phyloP scores from a whole-genome alignment of 2,888 invertebrate genomes.

The Cephus runcator region DNA sequence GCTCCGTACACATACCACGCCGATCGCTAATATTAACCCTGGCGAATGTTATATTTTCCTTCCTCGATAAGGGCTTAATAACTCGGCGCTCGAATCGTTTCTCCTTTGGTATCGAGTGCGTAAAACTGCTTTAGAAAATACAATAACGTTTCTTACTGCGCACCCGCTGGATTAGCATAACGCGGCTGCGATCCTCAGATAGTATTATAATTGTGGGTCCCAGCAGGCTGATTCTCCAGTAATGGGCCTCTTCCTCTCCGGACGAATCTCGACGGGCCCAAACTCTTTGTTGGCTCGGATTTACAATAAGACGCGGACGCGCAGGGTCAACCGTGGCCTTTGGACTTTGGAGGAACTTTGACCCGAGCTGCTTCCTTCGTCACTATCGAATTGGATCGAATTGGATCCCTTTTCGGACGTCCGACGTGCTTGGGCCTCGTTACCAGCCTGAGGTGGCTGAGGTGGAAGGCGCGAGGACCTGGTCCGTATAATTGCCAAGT shows the following conservation, averaged over 20 bases:
- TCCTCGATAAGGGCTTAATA: background rate
- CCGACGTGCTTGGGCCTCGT: background rate
- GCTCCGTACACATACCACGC: slow-evolving; percentile 5
- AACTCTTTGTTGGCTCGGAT: background rate
- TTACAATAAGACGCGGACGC: background rate
- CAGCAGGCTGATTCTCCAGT: slow-evolving; percentile 53
- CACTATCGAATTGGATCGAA: background rate
- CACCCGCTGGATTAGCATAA: slow-evolving; percentile 46
- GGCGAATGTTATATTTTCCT: background rate
- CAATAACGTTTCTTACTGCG: background rate
- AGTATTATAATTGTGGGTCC: slow-evolving; percentile 57
- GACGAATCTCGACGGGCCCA: background rate
- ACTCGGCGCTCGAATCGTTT: background rate
- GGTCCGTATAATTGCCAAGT: slow-evolving; percentile 48
- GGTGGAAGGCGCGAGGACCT: slow-evolving; percentile 31
- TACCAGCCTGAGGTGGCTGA: slow-evolving; percentile 13
- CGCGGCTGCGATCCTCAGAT: slow-evolving; percentile 50
- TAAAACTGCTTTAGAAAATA: background rate
- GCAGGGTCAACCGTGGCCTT: background rate
- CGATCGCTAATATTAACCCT: background rate
- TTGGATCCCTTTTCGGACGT: background rate
- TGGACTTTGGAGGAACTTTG: background rate
- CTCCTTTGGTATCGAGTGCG: background rate
- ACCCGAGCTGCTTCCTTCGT: background rate
- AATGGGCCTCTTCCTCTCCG: slow-evolving; percentile 45